Conservation (phyloP, 1,140 invertebrate genomes). For the Vollenhovia emeryi region DNA sequence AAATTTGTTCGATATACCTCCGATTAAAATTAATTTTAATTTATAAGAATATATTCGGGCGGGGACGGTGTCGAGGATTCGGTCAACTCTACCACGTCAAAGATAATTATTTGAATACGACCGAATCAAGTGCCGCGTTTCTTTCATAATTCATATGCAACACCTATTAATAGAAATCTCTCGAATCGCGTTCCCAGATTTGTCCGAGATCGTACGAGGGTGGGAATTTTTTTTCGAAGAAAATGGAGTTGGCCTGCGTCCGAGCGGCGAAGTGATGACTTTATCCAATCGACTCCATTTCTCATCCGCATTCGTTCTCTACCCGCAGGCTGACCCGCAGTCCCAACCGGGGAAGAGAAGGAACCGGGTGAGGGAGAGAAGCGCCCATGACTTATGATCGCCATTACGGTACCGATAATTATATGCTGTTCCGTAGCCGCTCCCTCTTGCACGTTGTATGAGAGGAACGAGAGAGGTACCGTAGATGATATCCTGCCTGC, state of each 20-base stretch:
- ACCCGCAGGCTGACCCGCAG: constrained; percentile 79
- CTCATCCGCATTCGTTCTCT: constrained; percentile 82
- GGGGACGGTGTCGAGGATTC: not conserved
- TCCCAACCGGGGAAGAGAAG: constrained; percentile 73
- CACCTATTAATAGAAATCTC: constrained; percentile 37
- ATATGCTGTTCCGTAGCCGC: constrained; percentile 84
- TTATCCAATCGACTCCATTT: constrained; percentile 85
- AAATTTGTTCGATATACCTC: not conserved
- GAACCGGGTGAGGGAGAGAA: constrained; percentile 78
- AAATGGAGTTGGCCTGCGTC: constrained; percentile 66
- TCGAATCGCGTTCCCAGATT: constrained; percentile 35
- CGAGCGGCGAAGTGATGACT: constrained; percentile 80
- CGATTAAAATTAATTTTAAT: not conserved
- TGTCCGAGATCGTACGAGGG: constrained; percentile 1
- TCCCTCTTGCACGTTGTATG: constrained; percentile 73
- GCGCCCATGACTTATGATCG: constrained; percentile 85
- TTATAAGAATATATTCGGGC: not conserved
- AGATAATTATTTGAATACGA: constrained; percentile 11
- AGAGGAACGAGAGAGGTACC: constrained; percentile 73
- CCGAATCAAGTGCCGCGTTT: not conserved
- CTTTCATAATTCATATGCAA: constrained; percentile 14
- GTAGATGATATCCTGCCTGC: constrained; percentile 82
- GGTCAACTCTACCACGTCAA: not conserved
- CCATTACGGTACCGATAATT: constrained; percentile 85
- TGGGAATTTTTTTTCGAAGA: constrained; percentile 57